A percentile compares a stretch with the other conserved stretches of the same genome.
Conservation (phyloP, 2,888 invertebrate species). For the Synanthedon vespiformis region DNA sequence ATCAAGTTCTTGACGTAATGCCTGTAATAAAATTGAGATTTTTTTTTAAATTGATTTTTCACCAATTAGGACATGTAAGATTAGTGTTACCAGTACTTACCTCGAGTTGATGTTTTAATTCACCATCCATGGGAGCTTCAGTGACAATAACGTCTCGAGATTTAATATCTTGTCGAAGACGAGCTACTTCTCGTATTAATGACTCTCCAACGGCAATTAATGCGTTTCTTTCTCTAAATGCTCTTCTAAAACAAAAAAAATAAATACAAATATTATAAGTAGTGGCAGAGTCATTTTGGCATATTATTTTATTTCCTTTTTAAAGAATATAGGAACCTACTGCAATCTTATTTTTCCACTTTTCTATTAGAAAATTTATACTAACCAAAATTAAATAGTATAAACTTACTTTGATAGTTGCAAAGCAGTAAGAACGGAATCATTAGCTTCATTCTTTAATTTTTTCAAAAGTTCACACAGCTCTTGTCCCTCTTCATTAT, state of each 20-base stretch:
- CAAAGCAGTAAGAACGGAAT: slow-evolving; percentile 33
- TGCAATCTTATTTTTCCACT: background rate
- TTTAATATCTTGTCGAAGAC: slow-evolving; percentile 41
- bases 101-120: slow-evolving; percentile 28
- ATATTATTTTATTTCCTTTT: background rate
- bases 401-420: slow-evolving; percentile 40
- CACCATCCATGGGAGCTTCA: slow-evolving; percentile 25
- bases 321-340: too few species aligned
- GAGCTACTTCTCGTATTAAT: slow-evolving; percentile 46
- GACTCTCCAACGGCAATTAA: slow-evolving; percentile 46
- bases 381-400: too few species aligned
- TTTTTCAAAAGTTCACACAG: slow-evolving; percentile 44
- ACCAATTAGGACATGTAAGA: background rate
- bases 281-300: too few species aligned
- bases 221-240: slow-evolving; percentile 38
- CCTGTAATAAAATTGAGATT: slow-evolving; percentile 12
- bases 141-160: slow-evolving; percentile 19
- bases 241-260: slow-evolving; percentile 24
- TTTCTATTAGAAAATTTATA: background rate
- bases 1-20: slow-evolving; percentile 38
- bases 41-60: background rate
- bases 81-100: slow-evolving; percentile 13
- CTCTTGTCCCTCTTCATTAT: slow-evolving; percentile 45
- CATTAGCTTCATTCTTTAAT: slow-evolving; percentile 37
- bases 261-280: background rate